A percentile compares a stretch with the other conserved stretches of the same genome.
Conservation (phyloP, 2,797 vertebrate genomes). For the Xiphophorus birchmanni region DNA sequence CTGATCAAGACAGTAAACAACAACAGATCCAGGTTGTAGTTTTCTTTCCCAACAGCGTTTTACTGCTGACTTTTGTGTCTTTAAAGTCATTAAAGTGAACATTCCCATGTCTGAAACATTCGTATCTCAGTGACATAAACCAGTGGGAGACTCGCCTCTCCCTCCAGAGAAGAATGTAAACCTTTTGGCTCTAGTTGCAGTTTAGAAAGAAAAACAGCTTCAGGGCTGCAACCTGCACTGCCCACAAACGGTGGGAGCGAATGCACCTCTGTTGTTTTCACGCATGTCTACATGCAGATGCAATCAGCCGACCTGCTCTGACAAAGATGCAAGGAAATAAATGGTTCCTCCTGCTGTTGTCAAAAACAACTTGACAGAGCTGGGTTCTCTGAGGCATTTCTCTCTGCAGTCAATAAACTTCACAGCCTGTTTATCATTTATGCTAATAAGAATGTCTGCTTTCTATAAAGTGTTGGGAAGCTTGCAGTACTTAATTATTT, state of each 20-base stretch:
- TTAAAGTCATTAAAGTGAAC: conserved; percentile 23
- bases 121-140: conserved; percentile 13
- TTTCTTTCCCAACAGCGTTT: conserved; percentile 17
- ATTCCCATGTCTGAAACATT: conserved; percentile 27
- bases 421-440: conserved; percentile 19
- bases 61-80: conserved; percentile 22
- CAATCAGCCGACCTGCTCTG: conserved; percentile 31
- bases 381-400: conserved; percentile 17
- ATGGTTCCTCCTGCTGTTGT: conserved; percentile 48
- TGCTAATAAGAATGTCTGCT: conserved; percentile 33
- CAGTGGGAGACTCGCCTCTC: conserved; percentile 1
- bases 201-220: conserved; percentile 33
- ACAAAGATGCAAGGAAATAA: conserved; percentile 41
- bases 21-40: neutral
- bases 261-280: conserved; percentile 13
- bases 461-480: conserved; percentile 27
- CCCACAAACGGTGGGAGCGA: conserved; percentile 30
- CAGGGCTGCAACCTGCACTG: conserved; percentile 19
- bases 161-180: conserved; percentile 34
- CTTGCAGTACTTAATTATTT: conserved; percentile 38
- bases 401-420: conserved; percentile 17
- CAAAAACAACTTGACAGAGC: conserved; percentile 43
- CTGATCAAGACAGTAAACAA: conserved; percentile 1
- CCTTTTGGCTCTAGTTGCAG: conserved; percentile 35
- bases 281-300: conserved; percentile 31